Base-by-base conservation (phyloP, 2,797 vertebrate genomes). In the Gymnodraco acuticeps region DNA sequence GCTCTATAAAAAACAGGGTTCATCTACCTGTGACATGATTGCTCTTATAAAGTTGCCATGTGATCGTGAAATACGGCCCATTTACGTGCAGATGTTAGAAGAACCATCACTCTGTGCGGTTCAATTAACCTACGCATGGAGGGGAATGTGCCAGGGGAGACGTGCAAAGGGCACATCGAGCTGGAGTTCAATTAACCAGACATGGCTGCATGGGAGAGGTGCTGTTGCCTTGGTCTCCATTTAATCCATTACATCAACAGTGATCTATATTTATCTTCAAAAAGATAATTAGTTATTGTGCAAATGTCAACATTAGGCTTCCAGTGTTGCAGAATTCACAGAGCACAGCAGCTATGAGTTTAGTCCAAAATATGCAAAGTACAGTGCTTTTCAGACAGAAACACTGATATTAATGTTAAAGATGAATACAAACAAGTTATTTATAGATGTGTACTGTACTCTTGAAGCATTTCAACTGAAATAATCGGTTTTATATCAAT, bases 151-250 rank as follows among this genome's bases (percentile, higher is more conserved):
- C 70, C 43, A 41, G 48, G 13, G 65, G 82, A 62, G 47, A n/a
- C 46, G 73, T 64, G 80, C 73, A 80, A 82, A 78, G 84, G 83
- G 63, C 80, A 78, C 66, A 41, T 16, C 1, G 10, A 85, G 70
- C 76, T 76, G 69, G 72, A 76, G 73, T 64, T 87, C 67, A 89
- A 90, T 92, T 90, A 90, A 89, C 60, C 78, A 80, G 54, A 73
- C 64, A 55, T 70, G 73, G 73, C 72, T 81, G 65, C 50, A 59
- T 13, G 19, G 46, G 55, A 73, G 48, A 70, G 52, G 27, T 14
- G 66, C 45, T 48, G 78, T 61, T 78, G 43, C 72, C 52, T 67
- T 42, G 14, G 51, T 55, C 64, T 50, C 76, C 50, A 76, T 52
- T 52, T 67, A 72, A 83, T 86, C 67, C 45, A 69, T 75, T 70